A percentile compares a stretch with the other conserved stretches of the same genome.
Evolutionary conservation across 2,797 vertebrate genomes (phyloP).

Genomic region (Peromyscus melanophrys): DNA sequence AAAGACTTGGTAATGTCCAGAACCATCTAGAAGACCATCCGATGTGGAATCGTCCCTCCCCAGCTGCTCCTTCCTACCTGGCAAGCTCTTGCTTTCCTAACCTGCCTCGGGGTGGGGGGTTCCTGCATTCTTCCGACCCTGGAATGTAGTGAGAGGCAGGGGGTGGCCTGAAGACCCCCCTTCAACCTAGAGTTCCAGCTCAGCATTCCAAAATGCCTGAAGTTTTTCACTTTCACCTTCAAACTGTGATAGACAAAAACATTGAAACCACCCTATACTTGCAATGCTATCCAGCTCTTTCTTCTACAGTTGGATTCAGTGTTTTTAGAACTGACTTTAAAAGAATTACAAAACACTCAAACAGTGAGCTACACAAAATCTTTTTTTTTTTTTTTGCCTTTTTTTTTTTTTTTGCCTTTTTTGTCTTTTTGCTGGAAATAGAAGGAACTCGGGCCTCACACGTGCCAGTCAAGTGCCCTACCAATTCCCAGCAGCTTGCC

Average conservation of each 20-base stretch:
- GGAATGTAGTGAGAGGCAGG: neutral
- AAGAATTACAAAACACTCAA: slow-evolving; percentile 34
- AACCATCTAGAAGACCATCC: neutral
- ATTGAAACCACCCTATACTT: neutral
- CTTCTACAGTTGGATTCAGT: neutral
- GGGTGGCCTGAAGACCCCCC: neutral
- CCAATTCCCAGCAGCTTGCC: neutral
- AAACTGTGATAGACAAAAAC: neutral
- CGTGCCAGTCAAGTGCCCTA: neutral
- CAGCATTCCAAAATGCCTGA: neutral
- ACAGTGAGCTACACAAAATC: neutral
- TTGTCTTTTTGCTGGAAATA: neutral
- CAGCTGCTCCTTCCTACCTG: neutral
- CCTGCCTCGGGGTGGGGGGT: neutral
- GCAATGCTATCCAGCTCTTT: neutral
- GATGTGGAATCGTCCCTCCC: too few species aligned
- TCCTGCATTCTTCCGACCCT: neutral
- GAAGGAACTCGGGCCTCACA: neutral
- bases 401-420: too few species aligned
- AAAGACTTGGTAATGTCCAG: neutral
- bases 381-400: neutral
- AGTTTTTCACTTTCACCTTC: neutral
- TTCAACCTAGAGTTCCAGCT: neutral
- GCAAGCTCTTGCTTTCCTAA: neutral
- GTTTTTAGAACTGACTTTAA: slow-evolving; percentile 56